Evolutionary conservation across 2,113 vertebrate genomes (phyloP), one percentile per base, ranked within the genome.

Genomic region (Triplophysa rosa): DNA sequence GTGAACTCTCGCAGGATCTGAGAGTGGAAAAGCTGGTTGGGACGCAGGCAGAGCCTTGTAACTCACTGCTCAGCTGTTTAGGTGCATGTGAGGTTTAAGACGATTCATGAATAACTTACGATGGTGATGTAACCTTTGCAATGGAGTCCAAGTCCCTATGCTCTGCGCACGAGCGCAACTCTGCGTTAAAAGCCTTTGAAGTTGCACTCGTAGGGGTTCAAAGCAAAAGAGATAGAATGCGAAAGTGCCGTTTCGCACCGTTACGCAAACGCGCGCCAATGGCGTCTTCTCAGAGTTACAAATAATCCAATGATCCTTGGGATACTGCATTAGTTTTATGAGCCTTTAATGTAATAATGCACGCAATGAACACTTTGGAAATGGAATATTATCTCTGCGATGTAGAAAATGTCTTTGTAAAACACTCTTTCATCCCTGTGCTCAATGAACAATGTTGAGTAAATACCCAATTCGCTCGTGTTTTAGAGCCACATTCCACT

Each of bases 221-320:
- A 77, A 63, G 62, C 23, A 47, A 29, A 47, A 16, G 45, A 83
- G 80, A 68, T 65, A 77, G 64, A 82, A 90, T 89, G 83, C 77
- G 79, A 80, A 89, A 64, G 56, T 87, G 84, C 87, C 79, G 83
- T 77, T 67, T 78, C 67, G 76, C 45, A 84, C 77, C 68, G 66
- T 89, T 87, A 88, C 88, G 83, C 86, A 85, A 76, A 56, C 82
- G 79, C 82, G 79, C 67, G 16, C 40, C 62, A 67, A 62, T 59
- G 58, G 63, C 65, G 64, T 33, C 78, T 73, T 80, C 45, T 54
- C 29, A 37, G n/a, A 64, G 47, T 13, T 65, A 9, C 49, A 12
- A 63, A 72, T 64, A 37, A 61, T 63, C 42, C 24, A 62, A 19
- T 17, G 45, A 37, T 78, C 21, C 52, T 47, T 61, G 40, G 6